Base-by-base conservation (phyloP, 64 coral and sea anemone species). In the Stichodactyla helianthus region DNA sequence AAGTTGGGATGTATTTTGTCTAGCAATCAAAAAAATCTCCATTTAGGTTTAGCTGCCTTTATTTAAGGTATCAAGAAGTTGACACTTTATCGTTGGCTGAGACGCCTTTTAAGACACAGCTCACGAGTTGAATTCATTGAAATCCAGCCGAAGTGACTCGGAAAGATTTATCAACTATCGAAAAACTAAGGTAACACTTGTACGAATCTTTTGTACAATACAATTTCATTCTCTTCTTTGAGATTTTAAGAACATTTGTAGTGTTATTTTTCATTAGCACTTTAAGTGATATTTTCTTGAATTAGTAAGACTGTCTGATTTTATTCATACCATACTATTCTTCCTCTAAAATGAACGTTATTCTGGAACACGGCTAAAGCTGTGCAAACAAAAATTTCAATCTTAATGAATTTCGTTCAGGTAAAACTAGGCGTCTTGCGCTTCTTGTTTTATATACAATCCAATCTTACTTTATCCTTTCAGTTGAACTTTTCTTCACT, bases 361-460 rank as follows among this genome's bases (percentile, higher is more conserved):
- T 74, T 74, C 27, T 74, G 19, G 19, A 22, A 65, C 18, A 5
- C 22, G 19, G 22, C 62, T 0, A 54, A 82, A 82, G 79, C 79
- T 82, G 79, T 82, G 79, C 79, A 82, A 82, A 82, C 79, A 82
- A 6, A 82, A 82, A n/a, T 53, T 82, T 54, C 79, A 57, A 82
- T 82, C 26, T 82, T 82, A 82, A 82, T 82, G 79, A 82, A 52
- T 82, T 82, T 82, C 16, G 12, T 50, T 57, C 5, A 57, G 14
- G 31, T 53, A 18, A 82, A 50, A 53, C 6, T 25, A 28, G 10
- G 25, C 68, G 68, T 31, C 25, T 31, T 23, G 8, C 68, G 12
- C 10, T 74, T 23, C 23, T 31, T 27, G 68, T 74, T 27, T 31
- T 31, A 7, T 74, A 14, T 74, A 74, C 23, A 35, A 12, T 74